phyloP scores from a whole-genome alignment of 2,113 vertebrate genomes.

The Campylomormyrus numenius region DNA sequence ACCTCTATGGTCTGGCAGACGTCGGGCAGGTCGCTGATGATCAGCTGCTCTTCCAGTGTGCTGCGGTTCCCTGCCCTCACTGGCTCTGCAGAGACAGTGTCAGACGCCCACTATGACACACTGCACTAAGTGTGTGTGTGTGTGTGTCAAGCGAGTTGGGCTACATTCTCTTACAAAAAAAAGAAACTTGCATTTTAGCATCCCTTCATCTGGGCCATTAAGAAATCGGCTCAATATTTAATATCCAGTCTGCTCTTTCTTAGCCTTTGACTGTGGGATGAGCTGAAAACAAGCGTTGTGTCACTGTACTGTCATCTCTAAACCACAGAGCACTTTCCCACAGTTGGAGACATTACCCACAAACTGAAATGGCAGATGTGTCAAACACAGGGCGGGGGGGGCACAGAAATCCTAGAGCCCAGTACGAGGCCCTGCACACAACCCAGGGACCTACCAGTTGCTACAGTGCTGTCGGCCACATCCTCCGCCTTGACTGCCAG shows the following conservation, averaged over 20 bases:
- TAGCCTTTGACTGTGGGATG: neutral
- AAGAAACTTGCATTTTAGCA: neutral
- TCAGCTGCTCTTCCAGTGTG: conserved; percentile 71
- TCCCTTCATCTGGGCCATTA: neutral
- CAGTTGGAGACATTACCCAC: neutral
- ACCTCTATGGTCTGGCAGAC: conserved; percentile 97
- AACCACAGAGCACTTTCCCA: neutral
- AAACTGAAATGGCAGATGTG: neutral
- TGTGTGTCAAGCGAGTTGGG: neutral
- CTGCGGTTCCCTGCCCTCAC: conserved; percentile 27
- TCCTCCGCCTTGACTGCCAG: conserved; percentile 29
- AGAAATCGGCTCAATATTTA: neutral
- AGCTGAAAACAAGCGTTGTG: neutral
- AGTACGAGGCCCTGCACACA: too few species aligned
- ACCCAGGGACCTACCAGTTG: conserved; percentile 35
- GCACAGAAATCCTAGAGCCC: neutral
- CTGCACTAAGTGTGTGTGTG: neutral
- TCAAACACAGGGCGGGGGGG: too few species aligned
- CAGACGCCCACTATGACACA: conserved; percentile 6
- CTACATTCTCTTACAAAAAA: neutral
- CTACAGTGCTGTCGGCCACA: conserved; percentile 61
- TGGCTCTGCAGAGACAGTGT: conserved; percentile 15
- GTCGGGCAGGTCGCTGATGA: conserved; percentile 83
- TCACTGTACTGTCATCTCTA: neutral
- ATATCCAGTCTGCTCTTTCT: neutral